These are phyloP conservation scores for Mycalesis mineus DNA, from an alignment of 2,888 invertebrate genomes.

Conservation along the genomic window DNA sequence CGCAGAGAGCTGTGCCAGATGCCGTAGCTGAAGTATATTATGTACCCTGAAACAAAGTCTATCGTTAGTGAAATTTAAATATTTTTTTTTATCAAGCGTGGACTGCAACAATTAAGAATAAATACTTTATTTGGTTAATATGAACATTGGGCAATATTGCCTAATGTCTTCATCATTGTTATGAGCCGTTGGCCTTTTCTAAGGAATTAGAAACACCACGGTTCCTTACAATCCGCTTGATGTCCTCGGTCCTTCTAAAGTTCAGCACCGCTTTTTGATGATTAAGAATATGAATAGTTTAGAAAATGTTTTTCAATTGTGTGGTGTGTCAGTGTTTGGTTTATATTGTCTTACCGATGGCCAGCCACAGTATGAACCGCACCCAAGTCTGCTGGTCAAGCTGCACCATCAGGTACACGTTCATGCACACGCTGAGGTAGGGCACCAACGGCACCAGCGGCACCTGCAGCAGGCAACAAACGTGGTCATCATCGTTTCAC, in stretches of 20 bases:
- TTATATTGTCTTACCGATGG: conserved; percentile 78
- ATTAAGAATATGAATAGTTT: too few species aligned
- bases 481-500: not conserved
- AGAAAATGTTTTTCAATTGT: not conserved
- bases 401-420: conserved; percentile 94
- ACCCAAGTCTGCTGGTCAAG: conserved; percentile 92
- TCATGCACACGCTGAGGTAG: conserved; percentile 89
- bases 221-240: too few species aligned
- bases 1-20: conserved; percentile 85
- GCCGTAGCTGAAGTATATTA: conserved; percentile 92
- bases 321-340: too few species aligned
- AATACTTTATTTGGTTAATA: too few species aligned
- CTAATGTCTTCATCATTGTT: too few species aligned
- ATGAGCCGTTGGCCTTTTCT: too few species aligned
- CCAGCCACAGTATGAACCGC: conserved; percentile 90
- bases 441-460: conserved; percentile 92
- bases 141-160: too few species aligned
- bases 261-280: too few species aligned
- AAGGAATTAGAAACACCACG: too few species aligned
- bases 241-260: too few species aligned
- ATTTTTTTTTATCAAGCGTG: not conserved
- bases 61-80: conserved; percentile 1
- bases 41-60: conserved; percentile 82
- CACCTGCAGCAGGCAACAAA: conserved; percentile 75
- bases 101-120: too few species aligned